Conservation (phyloP, 2,797 vertebrate species). For the Neoniphon sammara region DNA sequence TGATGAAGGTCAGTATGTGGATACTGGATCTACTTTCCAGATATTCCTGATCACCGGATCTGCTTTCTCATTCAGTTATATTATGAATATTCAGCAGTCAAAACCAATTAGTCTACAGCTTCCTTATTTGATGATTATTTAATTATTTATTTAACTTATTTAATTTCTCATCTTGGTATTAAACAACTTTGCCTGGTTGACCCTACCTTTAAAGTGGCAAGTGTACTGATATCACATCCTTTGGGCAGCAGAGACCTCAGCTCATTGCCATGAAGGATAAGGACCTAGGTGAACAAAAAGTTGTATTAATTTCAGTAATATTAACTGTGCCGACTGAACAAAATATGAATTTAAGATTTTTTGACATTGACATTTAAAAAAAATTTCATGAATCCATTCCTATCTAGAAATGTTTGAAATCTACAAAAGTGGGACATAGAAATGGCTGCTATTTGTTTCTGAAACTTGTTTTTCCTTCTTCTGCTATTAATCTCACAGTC, state of each 20-base stretch:
- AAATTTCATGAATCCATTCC: no score
- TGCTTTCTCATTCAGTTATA: no score
- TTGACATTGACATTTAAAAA: no score
- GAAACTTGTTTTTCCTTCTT: neutral
- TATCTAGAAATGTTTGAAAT: no score
- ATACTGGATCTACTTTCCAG: no score
- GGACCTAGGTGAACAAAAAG: conserved; percentile 80
- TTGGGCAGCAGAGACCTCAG: conserved; percentile 89
- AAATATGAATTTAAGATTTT: neutral
- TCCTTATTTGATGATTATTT: no score
- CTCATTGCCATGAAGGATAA: conserved; percentile 91
- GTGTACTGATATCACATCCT: conserved; percentile 85
- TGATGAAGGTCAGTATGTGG: no score
- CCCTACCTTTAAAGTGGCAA: conserved; percentile 90
- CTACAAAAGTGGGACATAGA: neutral
- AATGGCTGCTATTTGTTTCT: neutral
- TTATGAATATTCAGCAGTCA: no score
- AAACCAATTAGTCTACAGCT: no score
- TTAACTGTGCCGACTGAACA: neutral
- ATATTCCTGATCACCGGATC: no score
- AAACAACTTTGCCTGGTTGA: neutral
- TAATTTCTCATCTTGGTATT: conserved; percentile 1
- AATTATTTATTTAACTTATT: no score
- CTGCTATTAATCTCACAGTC: neutral
- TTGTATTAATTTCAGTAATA: no score